These are phyloP conservation scores for Apodemus sylvaticus DNA, from an alignment of 2,113 vertebrate genomes.

Conservation along the genomic window DNA sequence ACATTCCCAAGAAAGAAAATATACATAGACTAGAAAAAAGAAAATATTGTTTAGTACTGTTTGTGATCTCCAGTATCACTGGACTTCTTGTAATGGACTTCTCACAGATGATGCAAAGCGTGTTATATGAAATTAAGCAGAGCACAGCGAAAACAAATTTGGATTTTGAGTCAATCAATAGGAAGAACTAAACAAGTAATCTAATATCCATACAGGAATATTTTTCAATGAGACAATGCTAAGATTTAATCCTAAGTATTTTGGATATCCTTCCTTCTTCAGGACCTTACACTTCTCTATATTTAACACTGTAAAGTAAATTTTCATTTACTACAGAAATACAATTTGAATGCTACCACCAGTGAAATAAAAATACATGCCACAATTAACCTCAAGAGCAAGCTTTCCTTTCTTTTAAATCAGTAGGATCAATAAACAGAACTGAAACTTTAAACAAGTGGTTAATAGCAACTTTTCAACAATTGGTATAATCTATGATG, in stretches of 20 bases:
- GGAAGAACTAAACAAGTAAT: not conserved
- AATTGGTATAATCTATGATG: not conserved
- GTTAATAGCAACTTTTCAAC: not conserved
- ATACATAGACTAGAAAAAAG: not conserved
- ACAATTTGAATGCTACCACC: not conserved
- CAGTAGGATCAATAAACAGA: slow-evolving; percentile 14
- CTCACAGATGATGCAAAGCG: accelerated
- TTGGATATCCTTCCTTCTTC: not conserved
- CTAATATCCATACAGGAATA: not conserved
- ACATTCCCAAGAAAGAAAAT: not conserved
- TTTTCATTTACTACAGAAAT: not conserved
- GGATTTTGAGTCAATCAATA: not conserved
- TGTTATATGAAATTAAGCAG: not conserved
- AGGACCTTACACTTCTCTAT: too few species aligned
- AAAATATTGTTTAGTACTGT: not conserved
- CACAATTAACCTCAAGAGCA: not conserved
- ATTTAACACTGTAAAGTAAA: not conserved
- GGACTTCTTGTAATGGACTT: accelerated
- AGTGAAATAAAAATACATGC: not conserved
- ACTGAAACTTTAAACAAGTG: not conserved
- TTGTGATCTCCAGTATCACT: not conserved
- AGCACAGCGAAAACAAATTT: not conserved
- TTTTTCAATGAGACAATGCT: not conserved
- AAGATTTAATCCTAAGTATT: not conserved
- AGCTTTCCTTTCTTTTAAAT: slow-evolving; percentile 1